Percentiles rank a stretch among this genome's conserved stretches.
phyloP scores from a whole-genome alignment of 2,113 vertebrate genomes.

The Arothron firmamentum region DNA sequence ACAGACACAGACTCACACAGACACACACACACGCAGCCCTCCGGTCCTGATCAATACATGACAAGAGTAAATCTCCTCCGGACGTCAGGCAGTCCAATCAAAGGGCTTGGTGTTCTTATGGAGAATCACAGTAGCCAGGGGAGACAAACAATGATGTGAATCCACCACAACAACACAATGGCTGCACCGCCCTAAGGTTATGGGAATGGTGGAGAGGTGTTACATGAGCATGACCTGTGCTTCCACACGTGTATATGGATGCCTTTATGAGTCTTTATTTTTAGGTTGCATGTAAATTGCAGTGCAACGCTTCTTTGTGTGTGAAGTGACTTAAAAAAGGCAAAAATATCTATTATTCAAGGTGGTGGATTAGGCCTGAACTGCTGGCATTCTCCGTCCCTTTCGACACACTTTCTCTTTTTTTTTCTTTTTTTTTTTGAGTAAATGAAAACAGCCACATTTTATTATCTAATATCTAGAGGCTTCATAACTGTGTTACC shows the following conservation, averaged over 20 bases:
- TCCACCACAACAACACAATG: slow-evolving; percentile 68
- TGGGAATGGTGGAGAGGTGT: slow-evolving; percentile 60
- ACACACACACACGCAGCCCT: slow-evolving; percentile 56
- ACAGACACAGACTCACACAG: slow-evolving; percentile 23
- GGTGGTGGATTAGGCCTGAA: slow-evolving; percentile 57
- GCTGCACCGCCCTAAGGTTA: slow-evolving; percentile 61
- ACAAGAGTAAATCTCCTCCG: slow-evolving; percentile 77
- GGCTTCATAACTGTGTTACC: slow-evolving; percentile 32
- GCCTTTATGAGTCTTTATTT: slow-evolving; percentile 24
- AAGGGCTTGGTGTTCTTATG: slow-evolving; percentile 74
- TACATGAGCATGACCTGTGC: slow-evolving; percentile 42
- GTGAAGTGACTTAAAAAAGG: not conserved
- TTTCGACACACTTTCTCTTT: slow-evolving; percentile 14
- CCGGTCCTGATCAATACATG: slow-evolving; percentile 77
- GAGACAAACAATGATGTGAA: slow-evolving; percentile 72
- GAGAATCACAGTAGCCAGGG: slow-evolving; percentile 71
- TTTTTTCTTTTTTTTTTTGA: slow-evolving; percentile 19
- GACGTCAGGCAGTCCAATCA: slow-evolving; percentile 75
- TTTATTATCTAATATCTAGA: not conserved
- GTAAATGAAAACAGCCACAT: not conserved
- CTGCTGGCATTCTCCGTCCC: slow-evolving; percentile 40
- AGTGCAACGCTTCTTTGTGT: slow-evolving; percentile 2
- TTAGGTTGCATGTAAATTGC: slow-evolving; percentile 8
- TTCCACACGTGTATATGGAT: slow-evolving; percentile 22
- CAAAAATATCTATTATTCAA: slow-evolving; percentile 17